A percentile compares a stretch with the other conserved stretches of the same genome.
Evolutionary conservation across 37 sponge, comb jelly and placozoan species (phyloP).

Genomic region (Bolinopsis microptera): DNA sequence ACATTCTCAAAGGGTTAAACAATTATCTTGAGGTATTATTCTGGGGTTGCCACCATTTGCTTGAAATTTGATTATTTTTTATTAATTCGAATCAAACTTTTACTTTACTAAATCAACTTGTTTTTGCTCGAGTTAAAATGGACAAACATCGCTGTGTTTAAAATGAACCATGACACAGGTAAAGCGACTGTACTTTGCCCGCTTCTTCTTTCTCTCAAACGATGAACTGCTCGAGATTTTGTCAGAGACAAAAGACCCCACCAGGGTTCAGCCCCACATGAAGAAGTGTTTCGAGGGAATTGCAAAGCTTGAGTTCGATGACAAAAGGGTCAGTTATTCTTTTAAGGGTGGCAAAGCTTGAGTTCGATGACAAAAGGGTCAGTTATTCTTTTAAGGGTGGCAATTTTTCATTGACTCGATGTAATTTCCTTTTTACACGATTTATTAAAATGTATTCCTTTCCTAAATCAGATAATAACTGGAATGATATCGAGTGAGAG

Average conservation of each 20-base stretch:
- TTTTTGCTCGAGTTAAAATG: not conserved
- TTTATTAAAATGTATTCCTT: too few relatives aligned
- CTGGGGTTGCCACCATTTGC: slow-evolving; percentile 27
- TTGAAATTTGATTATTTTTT: not conserved
- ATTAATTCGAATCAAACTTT: not conserved
- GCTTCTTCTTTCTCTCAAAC: slow-evolving; percentile 71
- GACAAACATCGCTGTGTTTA: too few relatives aligned
- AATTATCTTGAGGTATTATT: slow-evolving; percentile 67
- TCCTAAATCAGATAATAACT: slow-evolving; percentile 31
- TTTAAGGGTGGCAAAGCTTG: slow-evolving; percentile 67
- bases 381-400: slow-evolving; percentile 66
- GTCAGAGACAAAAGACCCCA: slow-evolving; percentile 70
- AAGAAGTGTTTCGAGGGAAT: slow-evolving; percentile 71
- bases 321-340: not conserved
- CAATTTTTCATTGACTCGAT: too few relatives aligned
- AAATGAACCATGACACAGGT: too few relatives aligned
- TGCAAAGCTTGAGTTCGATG: slow-evolving; percentile 66
- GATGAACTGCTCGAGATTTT: slow-evolving; percentile 70
- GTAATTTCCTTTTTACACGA: too few relatives aligned
- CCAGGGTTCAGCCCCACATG: slow-evolving; percentile 71
- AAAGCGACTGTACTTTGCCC: slow-evolving; percentile 65
- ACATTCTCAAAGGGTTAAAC: slow-evolving; percentile 68
- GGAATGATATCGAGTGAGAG: slow-evolving; percentile 69
- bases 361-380: slow-evolving; percentile 44
- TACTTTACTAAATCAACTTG: not conserved